These are phyloP conservation scores for Eupithecia insigniata DNA, from an alignment of 2,888 invertebrate genomes.

Conservation along the genomic window DNA sequence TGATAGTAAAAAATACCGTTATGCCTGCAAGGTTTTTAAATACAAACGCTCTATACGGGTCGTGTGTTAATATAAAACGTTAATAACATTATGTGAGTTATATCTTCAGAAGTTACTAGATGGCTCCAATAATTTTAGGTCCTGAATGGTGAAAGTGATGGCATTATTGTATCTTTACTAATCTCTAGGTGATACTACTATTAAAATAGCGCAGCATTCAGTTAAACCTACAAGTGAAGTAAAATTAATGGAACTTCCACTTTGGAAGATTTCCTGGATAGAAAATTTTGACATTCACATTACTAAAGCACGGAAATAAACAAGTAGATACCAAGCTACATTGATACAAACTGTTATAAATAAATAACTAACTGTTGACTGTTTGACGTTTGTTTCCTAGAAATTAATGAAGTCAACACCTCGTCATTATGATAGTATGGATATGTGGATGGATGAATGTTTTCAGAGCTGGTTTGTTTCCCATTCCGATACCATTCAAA, in stretches of 20 bases:
- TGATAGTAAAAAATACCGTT: too few relatives aligned
- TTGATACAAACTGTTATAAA: background rate
- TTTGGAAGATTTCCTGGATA: background rate
- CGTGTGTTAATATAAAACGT: too few relatives aligned
- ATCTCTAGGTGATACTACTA: too few relatives aligned
- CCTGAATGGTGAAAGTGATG: too few relatives aligned
- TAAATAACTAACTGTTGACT: too few relatives aligned
- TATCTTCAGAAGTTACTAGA: too few relatives aligned
- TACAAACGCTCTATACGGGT: too few relatives aligned
- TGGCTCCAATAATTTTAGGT: too few relatives aligned
- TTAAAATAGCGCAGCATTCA: too few relatives aligned
- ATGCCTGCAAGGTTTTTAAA: too few relatives aligned
- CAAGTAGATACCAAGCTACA: background rate
- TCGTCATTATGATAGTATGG: background rate
- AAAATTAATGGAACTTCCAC: background rate
- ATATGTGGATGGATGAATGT: background rate
- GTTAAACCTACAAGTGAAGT: background rate
- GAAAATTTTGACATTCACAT: background rate
- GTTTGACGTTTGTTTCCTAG: background rate
- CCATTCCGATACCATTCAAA: background rate
- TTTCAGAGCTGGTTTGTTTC: background rate
- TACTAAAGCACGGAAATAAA: background rate
- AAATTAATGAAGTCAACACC: background rate
- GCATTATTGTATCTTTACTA: too few relatives aligned
- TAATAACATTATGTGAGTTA: background rate